Base-by-base conservation (phyloP, 92 coral and sea anemone species). In the Epizoanthus illoricatus region DNA sequence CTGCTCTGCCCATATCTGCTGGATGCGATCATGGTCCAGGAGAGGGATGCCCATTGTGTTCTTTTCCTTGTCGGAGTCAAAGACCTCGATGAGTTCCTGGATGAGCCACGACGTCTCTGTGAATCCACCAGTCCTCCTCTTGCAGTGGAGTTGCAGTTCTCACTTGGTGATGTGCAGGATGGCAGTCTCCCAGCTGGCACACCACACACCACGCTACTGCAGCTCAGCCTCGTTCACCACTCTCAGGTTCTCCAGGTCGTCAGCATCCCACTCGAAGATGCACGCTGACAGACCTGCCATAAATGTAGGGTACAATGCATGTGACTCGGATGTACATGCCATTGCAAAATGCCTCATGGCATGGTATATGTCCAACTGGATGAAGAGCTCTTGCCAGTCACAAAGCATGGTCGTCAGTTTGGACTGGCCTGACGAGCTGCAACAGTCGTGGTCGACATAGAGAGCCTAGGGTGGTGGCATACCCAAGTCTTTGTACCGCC, bases 331-430 rank as follows among this genome's bases (percentile, higher is more conserved):
- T 36, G 59, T 75, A 18, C 85, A 83, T 2, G 70, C 92, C 6
- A 61, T 24, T 7, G 87, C 80, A 39, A 75, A 57, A 23, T 80
- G 86, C 18, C 92, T 23, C 92, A 86, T 89, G 47, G 47, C 66
- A 72, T 89, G 85, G 54, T 43, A 89, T 1, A 89, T 86, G 69
- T 89, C 92, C 10, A 89, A 57, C 5, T 83, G 81, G 54, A 86
- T 79, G 5, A 57, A 23, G 58, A 89, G 17, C 49, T 71, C 36
- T 2, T 54, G 4, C 84, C 86, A 89, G 5, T 65, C 52, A 11
- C 61, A 23, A 45, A 89, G 65, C 49, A 59, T 75, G 18, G 39
- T 11, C 2, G 76, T 66, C 23, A 66, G 67, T n/a, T 67, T 73
- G 28, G 88, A 80, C 40, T 15, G 47, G 9, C 89, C 87, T 7